These are phyloP conservation scores for Cotesia vestalis DNA, from an alignment of 1,140 invertebrate species.

Conservation along the genomic window DNA sequence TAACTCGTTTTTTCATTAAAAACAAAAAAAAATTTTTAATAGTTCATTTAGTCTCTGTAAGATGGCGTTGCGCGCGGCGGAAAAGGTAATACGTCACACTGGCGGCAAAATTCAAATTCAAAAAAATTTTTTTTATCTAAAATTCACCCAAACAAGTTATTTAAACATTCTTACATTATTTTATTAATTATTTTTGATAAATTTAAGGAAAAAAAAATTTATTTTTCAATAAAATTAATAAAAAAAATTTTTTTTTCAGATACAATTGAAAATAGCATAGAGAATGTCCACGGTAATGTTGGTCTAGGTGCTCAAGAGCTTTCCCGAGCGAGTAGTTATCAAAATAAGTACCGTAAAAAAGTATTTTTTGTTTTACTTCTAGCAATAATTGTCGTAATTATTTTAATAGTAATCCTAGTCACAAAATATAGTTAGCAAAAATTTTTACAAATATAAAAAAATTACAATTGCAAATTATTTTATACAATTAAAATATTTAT, in stretches of 20 bases:
- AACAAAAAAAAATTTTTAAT: too few species aligned
- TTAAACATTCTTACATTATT: conserved; percentile 25
- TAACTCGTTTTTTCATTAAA: too few species aligned
- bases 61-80: too few species aligned
- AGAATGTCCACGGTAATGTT: conserved; percentile 79
- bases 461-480: too few species aligned
- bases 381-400: conserved; percentile 72
- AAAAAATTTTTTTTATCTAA: too few species aligned
- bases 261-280: conserved; percentile 88
- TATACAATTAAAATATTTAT: too few species aligned
- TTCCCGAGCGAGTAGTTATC: conserved; percentile 80
- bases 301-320: conserved; percentile 81
- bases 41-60: too few species aligned
- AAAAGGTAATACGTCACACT: too few species aligned
- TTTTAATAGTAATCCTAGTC: conserved; percentile 67
- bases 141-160: too few species aligned
- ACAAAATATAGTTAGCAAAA: conserved; percentile 62
- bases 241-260: conserved; percentile 69
- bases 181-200: conserved; percentile 32
- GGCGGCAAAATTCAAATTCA: too few species aligned
- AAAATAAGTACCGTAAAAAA: conserved; percentile 76
- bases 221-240: not conserved
- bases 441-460: conserved; percentile 37
- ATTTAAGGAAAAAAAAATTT: too few species aligned
- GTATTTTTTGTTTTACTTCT: conserved; percentile 73